phyloP scores from a whole-genome alignment of 2,888 invertebrate genomes.

The Euzetes globulus region DNA sequence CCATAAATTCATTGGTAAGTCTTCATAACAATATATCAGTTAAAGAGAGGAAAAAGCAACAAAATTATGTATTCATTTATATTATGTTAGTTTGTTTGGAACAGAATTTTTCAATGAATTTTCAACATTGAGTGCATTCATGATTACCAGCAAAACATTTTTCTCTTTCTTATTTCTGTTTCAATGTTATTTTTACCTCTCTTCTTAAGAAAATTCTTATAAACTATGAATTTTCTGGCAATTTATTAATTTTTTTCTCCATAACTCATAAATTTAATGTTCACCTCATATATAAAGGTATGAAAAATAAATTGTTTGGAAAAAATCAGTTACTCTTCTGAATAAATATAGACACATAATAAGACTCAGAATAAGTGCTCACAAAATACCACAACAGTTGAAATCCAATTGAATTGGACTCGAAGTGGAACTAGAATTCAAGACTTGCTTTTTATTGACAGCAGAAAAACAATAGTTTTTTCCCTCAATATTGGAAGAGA shows the following conservation, averaged over 20 bases:
- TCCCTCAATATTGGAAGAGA: not conserved
- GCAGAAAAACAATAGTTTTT: not conserved
- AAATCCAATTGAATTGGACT: not conserved
- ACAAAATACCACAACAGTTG: no score
- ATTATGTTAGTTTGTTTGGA: not conserved
- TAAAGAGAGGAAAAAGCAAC: not conserved
- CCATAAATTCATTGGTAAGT: not conserved
- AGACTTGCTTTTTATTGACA: not conserved
- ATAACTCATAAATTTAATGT: not conserved
- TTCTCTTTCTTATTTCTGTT: not conserved
- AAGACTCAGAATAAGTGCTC: no score
- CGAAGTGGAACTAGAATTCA: not conserved
- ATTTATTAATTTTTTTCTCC: not conserved
- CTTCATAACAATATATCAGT: not conserved
- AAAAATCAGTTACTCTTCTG: slow-evolving; percentile 8
- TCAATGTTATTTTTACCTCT: not conserved
- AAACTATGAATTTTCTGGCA: not conserved
- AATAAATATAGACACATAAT: not conserved
- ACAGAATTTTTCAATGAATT: not conserved
- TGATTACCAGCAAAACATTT: not conserved
- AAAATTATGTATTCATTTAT: not conserved
- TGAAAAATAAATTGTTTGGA: not conserved
- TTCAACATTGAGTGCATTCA: not conserved
- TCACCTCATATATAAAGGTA: not conserved
- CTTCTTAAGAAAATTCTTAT: not conserved